A percentile compares a stretch with the other conserved stretches of the same genome.
phyloP scores from a whole-genome alignment of 2,797 vertebrate species.

The Columba guinea region DNA sequence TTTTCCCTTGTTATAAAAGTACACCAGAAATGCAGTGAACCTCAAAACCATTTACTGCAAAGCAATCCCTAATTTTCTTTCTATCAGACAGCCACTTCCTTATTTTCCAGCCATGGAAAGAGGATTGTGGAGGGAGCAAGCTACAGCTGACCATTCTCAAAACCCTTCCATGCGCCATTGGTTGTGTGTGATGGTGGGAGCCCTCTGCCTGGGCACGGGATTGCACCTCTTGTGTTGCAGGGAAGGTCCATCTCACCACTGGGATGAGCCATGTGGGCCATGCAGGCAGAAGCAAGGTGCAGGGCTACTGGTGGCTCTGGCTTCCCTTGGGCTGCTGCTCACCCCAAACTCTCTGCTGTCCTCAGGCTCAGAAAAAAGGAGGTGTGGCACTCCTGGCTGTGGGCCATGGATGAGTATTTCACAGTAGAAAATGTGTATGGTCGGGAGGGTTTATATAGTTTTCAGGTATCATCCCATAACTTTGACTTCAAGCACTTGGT shows the following conservation, averaged over 20 bases:
- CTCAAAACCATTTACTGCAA: rapidly evolving
- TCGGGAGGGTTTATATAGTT: neutral
- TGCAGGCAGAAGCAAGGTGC: rapidly evolving
- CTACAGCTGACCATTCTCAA: neutral
- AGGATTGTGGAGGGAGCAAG: neutral
- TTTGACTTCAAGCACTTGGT: neutral
- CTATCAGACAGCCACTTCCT: neutral
- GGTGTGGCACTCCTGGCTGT: neutral
- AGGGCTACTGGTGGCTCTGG: neutral
- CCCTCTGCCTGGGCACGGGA: neutral
- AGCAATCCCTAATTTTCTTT: neutral
- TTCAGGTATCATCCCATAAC: neutral
- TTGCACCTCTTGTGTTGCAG: neutral
- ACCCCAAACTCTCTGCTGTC: neutral
- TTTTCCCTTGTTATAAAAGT: neutral
- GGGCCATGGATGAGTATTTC: neutral
- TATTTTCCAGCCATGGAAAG: neutral
- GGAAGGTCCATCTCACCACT: neutral
- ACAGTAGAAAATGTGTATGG: neutral
- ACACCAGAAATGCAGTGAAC: neutral
- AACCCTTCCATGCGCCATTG: rapidly evolving
- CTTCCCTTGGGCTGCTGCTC: neutral
- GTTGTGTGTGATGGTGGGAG: rapidly evolving
- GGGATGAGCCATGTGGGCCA: neutral
- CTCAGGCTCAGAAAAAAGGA: neutral